Evolutionary conservation across 2,797 vertebrate genomes (phyloP), one percentile per base, ranked within the genome.

Genomic region (Enoplosus armatus): DNA sequence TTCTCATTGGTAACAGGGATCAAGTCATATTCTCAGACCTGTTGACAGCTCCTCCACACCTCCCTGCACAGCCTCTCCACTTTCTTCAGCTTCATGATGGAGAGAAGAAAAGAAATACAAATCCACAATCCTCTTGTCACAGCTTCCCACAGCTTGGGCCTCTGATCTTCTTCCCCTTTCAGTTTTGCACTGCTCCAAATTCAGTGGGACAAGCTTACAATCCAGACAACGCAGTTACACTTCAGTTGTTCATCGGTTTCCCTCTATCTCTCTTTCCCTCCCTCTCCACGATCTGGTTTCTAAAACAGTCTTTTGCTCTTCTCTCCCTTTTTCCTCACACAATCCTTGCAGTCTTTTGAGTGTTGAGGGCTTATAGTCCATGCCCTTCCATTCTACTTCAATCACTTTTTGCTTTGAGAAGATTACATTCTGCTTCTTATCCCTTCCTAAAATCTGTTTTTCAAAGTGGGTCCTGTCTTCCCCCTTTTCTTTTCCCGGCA

Each of bases 41-140:
- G 94, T 60, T 94, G 92, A 87, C 93, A 96, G 92, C 94, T 95
- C 81, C 77, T 95, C 93, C 94, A 95, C 82, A 93, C 74, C 73
- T 95, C 91, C 87, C 87, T 92, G 84, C 95, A 96, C 18, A 94
- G 89, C 71, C 75, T 79, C 86, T 94, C 90, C 89, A 94, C 79
- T 70, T 93, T 93, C 89, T 95, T 94, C 77, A 96, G 92, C 93
- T 94, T 96, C 95, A 96, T 96, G 89, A 76, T 80, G 68, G 61
- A 78, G 55, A 53, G 11, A 2, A 37, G 26, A 69, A 67, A 65
- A 64, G 8, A 59, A 71, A 67, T 60, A 82, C n/a, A n/a, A n/a
- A 83, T 89, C 84, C 82, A 72, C 64, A 84, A 27, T 90, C 72
- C 66, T 78, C 61, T 43, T 5, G 80, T 60, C 22, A 26, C 69